phyloP scores from a whole-genome alignment of 1,140 invertebrate species.

The Tetragnatha versicolor region DNA sequence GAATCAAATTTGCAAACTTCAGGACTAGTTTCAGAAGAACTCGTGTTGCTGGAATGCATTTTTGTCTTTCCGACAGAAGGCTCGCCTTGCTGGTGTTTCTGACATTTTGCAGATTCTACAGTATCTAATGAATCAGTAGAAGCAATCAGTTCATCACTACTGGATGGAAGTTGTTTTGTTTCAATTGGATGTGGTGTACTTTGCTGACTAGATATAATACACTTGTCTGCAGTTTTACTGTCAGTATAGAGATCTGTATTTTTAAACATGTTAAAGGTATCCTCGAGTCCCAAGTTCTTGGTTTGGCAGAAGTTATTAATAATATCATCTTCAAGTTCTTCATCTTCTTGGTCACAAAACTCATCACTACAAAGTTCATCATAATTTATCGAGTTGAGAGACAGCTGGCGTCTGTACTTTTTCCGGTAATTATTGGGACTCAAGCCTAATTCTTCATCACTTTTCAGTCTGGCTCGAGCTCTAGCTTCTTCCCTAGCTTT shows the following conservation, averaged over 20 bases:
- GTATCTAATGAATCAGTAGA: conserved; percentile 22
- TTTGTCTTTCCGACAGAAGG: not conserved
- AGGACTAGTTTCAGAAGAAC: conserved; percentile 51
- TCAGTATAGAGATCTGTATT: conserved; percentile 10
- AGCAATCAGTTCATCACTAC: not conserved
- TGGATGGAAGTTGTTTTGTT: not conserved
- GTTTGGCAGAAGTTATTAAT: conserved; percentile 47
- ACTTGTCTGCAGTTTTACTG: conserved; percentile 11
- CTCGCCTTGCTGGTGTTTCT: not conserved
- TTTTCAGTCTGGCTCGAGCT: conserved; percentile 73
- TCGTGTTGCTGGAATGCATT: conserved; percentile 29
- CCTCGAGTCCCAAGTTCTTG: conserved; percentile 29
- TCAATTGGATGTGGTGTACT: conserved; percentile 3
- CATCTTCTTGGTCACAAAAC: conserved; percentile 68
- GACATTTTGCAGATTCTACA: not conserved
- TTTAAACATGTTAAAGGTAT: conserved; percentile 49
- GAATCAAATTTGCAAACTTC: conserved; percentile 4
- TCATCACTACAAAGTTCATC: conserved; percentile 55
- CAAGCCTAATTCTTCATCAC: conserved; percentile 75
- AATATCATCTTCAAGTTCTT: conserved; percentile 66
- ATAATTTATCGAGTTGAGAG: conserved; percentile 52
- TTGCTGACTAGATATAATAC: conserved; percentile 37
- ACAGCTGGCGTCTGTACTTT: conserved; percentile 49
- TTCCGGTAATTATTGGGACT: conserved; percentile 68
- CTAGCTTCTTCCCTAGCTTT: conserved; percentile 71